Base-by-base conservation (phyloP, 92 coral and sea anemone genomes). In the Epizoanthus rinbou region DNA sequence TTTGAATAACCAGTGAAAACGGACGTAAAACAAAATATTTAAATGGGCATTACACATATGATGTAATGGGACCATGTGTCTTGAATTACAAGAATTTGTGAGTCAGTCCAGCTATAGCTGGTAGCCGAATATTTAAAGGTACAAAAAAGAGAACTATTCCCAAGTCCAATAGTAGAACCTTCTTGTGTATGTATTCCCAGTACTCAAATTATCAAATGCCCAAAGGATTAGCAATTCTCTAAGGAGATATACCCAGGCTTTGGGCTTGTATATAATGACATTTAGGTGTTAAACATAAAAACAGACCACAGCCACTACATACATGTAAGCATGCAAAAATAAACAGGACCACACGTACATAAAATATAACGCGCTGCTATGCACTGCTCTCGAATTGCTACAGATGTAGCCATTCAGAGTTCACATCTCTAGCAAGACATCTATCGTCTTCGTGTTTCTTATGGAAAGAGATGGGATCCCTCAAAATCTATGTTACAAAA, bases 181-280 rank as follows among this genome's bases (percentile, higher is more conserved):
- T 19, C n/a, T 39, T 37, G 23, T 57, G 3, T 58, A 2, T 73
- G 79, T 73, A 60, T 75, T 57, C 67, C 52, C 9, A 57, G 68
- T 57, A 21, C 58, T 75, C 21, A 23, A 75, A 25, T 54, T 50
- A 63, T 18, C 78, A 74, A 74, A 74, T 28, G 57, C 47, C 43
- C 80, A 58, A 57, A 75, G 68, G 80, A 75, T 75, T 75, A 75
- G 33, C 25, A 35, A 62, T 21, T 59, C 18, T 57, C 41, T 33
- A 69, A 78, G 82, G 58, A 63, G 82, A 78, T 78, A 39, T 78
- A 69, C 72, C 82, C 39, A 23, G 31, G 71, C 31, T 65, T 65
- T 65, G 43, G 71, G n/a, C 35, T 37, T 67, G 50, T 18, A 67
- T 67, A 45, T 65, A 33, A 65, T 65, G 31, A 37, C 71, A 65